Conservation (phyloP, 2,888 invertebrate genomes). For the Lepidocyrtinus sp. region DNA sequence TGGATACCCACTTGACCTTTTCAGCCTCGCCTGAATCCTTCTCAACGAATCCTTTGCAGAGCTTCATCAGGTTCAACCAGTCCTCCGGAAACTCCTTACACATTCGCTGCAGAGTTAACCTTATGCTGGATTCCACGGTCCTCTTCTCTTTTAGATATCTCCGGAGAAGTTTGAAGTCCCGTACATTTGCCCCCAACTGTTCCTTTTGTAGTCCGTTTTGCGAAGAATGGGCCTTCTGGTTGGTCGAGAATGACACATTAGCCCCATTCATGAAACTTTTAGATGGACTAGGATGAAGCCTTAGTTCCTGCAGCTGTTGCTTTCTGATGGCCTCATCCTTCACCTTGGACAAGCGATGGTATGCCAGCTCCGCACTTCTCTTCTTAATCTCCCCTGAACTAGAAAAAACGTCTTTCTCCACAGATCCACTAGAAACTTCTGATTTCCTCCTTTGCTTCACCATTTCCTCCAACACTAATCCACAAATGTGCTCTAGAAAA, state of each 20-base stretch:
- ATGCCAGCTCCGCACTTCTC: constrained; percentile 36
- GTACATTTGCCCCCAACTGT: constrained; percentile 18
- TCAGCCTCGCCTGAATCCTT: constrained; percentile 23
- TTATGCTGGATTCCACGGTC: constrained; percentile 30
- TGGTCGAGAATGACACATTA: neutral
- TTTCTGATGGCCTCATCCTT: constrained; percentile 27
- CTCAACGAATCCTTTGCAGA: constrained; percentile 31
- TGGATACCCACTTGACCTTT: constrained; percentile 38
- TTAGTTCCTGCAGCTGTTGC: neutral
- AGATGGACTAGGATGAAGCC: neutral
- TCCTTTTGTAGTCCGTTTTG: constrained; percentile 33
- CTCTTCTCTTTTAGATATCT: constrained; percentile 44
- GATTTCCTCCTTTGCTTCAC: constrained; percentile 11
- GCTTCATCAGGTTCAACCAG: constrained; percentile 51
- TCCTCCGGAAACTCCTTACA: constrained; percentile 44
- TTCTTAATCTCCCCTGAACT: neutral
- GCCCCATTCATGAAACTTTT: constrained; percentile 14
- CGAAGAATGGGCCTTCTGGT: neutral
- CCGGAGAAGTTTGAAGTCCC: constrained; percentile 28
- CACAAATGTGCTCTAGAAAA: constrained; percentile 39
- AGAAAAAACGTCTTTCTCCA: constrained; percentile 8
- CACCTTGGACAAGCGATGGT: constrained; percentile 28
- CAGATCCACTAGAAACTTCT: neutral
- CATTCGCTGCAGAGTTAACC: constrained; percentile 23
- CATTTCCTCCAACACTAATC: constrained; percentile 38